Evolutionary conservation across 2,797 vertebrate species (phyloP).

Genomic region (Pelodytes ibericus): DNA sequence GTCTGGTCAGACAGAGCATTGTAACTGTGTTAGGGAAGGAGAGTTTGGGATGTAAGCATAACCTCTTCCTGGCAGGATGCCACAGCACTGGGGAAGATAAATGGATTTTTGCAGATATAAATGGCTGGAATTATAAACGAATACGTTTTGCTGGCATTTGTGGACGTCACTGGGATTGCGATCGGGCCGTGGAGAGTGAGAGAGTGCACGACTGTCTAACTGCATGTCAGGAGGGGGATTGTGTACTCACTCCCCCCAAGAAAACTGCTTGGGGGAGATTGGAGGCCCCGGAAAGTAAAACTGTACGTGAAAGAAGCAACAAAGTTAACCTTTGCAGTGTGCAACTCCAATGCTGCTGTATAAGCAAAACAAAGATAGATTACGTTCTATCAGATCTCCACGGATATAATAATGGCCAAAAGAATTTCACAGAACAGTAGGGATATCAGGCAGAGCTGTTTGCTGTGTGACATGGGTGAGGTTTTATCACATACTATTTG

Average conservation of each 20-base stretch:
- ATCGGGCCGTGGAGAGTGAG: neutral
- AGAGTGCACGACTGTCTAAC: neutral
- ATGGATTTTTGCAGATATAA: conserved; percentile 24
- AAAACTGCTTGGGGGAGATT: neutral
- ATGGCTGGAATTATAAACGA: conserved; percentile 33
- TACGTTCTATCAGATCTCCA: too few relatives aligned
- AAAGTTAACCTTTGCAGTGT: too few relatives aligned
- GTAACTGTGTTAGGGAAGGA: neutral
- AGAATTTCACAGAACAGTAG: too few relatives aligned
- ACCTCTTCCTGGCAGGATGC: conserved; percentile 8
- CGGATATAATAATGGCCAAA: too few relatives aligned
- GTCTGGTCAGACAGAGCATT: neutral
- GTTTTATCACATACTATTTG: too few relatives aligned
- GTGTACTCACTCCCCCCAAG: neutral
- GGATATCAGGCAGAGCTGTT: too few relatives aligned
- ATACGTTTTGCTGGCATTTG: neutral
- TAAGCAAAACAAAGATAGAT: too few relatives aligned
- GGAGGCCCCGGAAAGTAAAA: too few relatives aligned
- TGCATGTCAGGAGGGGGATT: neutral
- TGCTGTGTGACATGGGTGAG: too few relatives aligned
- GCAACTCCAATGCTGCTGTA: too few relatives aligned
- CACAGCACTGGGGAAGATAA: conserved; percentile 15
- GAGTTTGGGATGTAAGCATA: neutral
- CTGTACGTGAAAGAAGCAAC: too few relatives aligned
- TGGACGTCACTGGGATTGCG: conserved; percentile 12